Evolutionary conservation across 2,113 vertebrate species (phyloP).

Genomic region (Triplophysa rosa): DNA sequence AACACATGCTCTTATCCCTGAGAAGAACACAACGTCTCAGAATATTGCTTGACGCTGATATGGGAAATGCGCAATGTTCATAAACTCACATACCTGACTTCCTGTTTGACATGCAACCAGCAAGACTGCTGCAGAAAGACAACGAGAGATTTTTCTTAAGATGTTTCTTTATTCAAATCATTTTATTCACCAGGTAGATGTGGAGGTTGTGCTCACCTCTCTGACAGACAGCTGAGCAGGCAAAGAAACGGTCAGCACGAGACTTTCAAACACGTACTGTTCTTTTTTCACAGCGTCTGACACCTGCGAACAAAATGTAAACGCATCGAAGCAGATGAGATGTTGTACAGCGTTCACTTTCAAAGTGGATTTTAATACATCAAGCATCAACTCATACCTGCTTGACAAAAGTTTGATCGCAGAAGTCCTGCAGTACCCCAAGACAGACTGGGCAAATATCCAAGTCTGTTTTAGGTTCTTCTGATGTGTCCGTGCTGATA

Average conservation of each 20-base stretch:
- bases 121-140: constrained; percentile 78
- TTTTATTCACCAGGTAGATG: background rate
- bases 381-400: constrained; percentile 72
- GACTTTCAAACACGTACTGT: constrained; percentile 83
- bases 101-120: constrained; percentile 91
- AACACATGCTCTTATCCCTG: constrained; percentile 82
- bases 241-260: constrained; percentile 90
- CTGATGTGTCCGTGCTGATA: background rate
- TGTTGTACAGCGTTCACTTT: too few species aligned
- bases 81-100: constrained; percentile 83
- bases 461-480: background rate
- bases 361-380: too few species aligned
- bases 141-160: constrained; percentile 2
- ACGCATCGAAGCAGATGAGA: too few species aligned
- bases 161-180: background rate
- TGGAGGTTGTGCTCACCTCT: constrained; percentile 78
- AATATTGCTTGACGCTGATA: background rate
- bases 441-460: constrained; percentile 84
- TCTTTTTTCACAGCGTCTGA: constrained; percentile 79
- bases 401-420: constrained; percentile 75
- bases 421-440: constrained; percentile 88
- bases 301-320: constrained; percentile 71
- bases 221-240: constrained; percentile 93
- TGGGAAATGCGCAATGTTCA: background rate
- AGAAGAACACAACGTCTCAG: constrained; percentile 40